Evolutionary conservation across 2,888 invertebrate genomes (phyloP).

Genomic region (Xylota sylvarum): DNA sequence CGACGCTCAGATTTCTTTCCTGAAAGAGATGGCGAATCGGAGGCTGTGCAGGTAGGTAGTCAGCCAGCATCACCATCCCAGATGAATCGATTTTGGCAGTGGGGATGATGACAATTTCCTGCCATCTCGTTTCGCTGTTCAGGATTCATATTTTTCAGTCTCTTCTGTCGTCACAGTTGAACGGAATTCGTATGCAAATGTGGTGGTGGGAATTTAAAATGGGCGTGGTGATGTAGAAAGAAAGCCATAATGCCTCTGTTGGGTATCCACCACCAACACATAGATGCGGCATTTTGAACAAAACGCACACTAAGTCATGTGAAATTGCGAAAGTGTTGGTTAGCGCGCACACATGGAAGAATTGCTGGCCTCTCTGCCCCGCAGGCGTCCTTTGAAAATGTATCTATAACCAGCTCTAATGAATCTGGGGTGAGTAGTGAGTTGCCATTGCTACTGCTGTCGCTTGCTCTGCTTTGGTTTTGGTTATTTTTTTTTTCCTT

Average conservation of each 20-base stretch:
- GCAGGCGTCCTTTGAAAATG: constrained; percentile 15
- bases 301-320: constrained; percentile 19
- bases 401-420: constrained; percentile 53
- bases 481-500: constrained; percentile 7
- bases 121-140: constrained; percentile 22
- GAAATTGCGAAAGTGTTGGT: constrained; percentile 28
- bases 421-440: constrained; percentile 55
- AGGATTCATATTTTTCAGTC: neutral
- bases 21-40: constrained; percentile 64
- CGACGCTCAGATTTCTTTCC: neutral
- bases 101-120: constrained; percentile 31
- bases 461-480: constrained; percentile 33
- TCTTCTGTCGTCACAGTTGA: constrained; percentile 12
- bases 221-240: constrained; percentile 65
- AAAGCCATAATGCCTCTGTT: constrained; percentile 55
- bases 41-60: constrained; percentile 62
- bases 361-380: neutral
- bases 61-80: constrained; percentile 46
- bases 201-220: constrained; percentile 58
- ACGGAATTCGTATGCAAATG: constrained; percentile 40
- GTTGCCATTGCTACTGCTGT: constrained; percentile 52
- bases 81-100: constrained; percentile 18
- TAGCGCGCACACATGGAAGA: constrained; percentile 3
- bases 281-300: neutral
- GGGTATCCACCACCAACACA: constrained; percentile 37